phyloP scores from a whole-genome alignment of 1,140 invertebrate species.

The Lepidurus apus region DNA sequence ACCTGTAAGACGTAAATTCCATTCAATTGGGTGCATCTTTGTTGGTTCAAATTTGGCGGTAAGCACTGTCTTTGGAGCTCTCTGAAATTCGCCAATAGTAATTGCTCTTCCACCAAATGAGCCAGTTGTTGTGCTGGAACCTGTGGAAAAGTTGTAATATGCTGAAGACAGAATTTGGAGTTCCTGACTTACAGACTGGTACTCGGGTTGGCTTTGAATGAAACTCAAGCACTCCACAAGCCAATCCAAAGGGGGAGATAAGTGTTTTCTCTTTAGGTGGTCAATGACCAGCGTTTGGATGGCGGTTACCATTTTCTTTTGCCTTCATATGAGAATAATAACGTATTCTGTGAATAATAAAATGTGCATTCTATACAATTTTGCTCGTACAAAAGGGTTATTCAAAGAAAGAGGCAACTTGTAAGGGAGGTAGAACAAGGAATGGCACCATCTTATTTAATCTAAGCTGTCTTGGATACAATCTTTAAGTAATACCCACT shows the following conservation, averaged over 20 bases:
- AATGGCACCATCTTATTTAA: no score
- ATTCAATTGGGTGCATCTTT: background rate
- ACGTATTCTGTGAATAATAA: no score
- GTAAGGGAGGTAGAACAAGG: no score
- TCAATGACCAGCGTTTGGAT: background rate
- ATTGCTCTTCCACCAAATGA: background rate
- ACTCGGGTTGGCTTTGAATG: background rate
- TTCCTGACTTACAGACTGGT: background rate
- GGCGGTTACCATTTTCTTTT: background rate
- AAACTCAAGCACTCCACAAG: background rate
- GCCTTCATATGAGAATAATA: no score
- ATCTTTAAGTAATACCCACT: no score
- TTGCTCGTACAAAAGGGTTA: no score
- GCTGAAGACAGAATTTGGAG: background rate
- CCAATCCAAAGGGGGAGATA: background rate
- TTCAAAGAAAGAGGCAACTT: no score
- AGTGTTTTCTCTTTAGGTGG: background rate
- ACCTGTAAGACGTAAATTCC: background rate
- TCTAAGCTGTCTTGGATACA: no score
- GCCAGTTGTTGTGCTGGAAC: background rate
- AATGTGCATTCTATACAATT: no score
- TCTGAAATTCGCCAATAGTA: background rate
- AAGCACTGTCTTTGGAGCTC: background rate
- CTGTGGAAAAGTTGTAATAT: background rate
- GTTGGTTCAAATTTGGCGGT: background rate